Evolutionary conservation across 1,140 invertebrate species (phyloP).

Genomic region (Trichonephila clavipes): DNA sequence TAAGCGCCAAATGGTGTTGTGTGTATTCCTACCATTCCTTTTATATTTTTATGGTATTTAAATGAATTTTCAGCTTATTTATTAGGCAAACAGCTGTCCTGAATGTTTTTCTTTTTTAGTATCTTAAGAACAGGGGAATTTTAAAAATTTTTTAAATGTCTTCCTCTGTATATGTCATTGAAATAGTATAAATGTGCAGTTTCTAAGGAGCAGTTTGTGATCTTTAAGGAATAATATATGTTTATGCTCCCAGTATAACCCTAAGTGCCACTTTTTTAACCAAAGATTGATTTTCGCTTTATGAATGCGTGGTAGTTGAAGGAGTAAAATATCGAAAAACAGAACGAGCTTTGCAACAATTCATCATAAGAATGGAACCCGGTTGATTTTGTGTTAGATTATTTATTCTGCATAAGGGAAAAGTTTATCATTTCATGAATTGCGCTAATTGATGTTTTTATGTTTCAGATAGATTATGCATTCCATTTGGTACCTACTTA

Average conservation of each 20-base stretch:
- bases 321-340: background rate
- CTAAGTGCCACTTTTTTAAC: conserved; percentile 49
- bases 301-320: conserved; percentile 6
- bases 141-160: conserved; percentile 3
- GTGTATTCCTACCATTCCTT: conserved; percentile 70
- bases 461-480: conserved; percentile 5
- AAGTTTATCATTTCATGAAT: background rate
- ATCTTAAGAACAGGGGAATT: background rate
- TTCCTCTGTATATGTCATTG: conserved; percentile 13
- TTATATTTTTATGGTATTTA: conserved; percentile 64
- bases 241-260: conserved; percentile 20
- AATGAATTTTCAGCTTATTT: conserved; percentile 47
- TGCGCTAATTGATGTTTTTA: background rate
- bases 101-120: conserved; percentile 38
- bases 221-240: background rate
- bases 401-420: conserved; percentile 5
- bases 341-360: conserved; percentile 12
- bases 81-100: conserved; percentile 42
- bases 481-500: conserved; percentile 11
- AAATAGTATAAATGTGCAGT: conserved; percentile 7
- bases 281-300: conserved; percentile 25
- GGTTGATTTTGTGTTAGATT: conserved; percentile 35
- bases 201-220: conserved; percentile 10
- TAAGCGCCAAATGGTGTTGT: conserved; percentile 54
- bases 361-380: conserved; percentile 9